These are phyloP conservation scores for Atrichornis clamosus DNA, from an alignment of 2,113 vertebrate species.

Conservation along the genomic window DNA sequence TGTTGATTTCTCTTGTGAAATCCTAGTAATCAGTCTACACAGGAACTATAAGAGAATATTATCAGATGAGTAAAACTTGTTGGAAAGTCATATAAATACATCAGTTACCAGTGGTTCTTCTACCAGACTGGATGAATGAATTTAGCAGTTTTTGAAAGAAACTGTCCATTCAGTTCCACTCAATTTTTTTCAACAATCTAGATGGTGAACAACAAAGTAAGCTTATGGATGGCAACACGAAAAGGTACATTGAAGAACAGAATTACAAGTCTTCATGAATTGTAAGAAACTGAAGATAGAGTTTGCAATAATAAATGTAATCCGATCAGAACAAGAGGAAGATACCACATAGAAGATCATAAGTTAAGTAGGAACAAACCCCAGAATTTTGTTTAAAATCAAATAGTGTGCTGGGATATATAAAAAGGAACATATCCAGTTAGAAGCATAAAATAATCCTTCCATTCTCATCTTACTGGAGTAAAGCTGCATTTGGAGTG, in stretches of 20 bases:
- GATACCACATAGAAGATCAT: background rate
- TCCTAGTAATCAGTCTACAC: background rate
- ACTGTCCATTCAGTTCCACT: background rate
- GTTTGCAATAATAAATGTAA: background rate
- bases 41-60: background rate
- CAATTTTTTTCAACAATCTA: background rate
- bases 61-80: background rate
- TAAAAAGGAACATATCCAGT: background rate
- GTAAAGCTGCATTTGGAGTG: background rate
- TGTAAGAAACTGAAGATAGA: background rate
- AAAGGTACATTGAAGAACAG: background rate
- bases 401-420: background rate
- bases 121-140: background rate
- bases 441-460: background rate
- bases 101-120: background rate
- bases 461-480: background rate
- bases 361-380: background rate
- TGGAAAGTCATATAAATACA: background rate
- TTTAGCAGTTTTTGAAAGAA: background rate
- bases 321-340: background rate
- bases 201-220: background rate
- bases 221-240: background rate
- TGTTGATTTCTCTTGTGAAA: background rate
- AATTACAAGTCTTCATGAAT: background rate
- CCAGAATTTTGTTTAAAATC: background rate